Evolutionary conservation across 2,797 vertebrate species (phyloP), one percentile per base, ranked within the genome.

Genomic region (Mycteria americana): DNA sequence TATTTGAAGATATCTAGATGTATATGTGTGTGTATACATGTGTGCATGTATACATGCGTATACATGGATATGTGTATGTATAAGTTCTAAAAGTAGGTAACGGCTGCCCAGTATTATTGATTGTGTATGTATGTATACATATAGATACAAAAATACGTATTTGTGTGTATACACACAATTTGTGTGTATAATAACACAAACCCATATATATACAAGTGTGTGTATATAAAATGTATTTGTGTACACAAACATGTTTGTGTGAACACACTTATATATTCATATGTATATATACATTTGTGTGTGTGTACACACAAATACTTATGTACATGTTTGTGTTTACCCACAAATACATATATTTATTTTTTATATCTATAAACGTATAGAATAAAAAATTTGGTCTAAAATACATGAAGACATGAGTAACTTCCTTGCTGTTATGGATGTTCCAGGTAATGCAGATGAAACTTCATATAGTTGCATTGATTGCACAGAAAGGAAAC

Each of bases 381-480:
- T 9, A 60, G 24, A 72, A 45, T 33, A 10, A 43, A 30, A 68
- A 69, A 41, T 3, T 5, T 19, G 4, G 3, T 48, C 22, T 56
- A 41, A 81, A 64, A n/a, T 68, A 27, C 4, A 22, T 1, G 0
- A 53, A 62, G 35, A 30, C 4, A 3, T 12, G 6, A 65, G 6
- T 86, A 90, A 85, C 7, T 43, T 81, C 8, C 11, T 89, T 87
- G 41, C 41, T 89, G 12, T 91, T 84, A 48, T 41, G 53, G 50
- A 30, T 10, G 4, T 93, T 96, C 41, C 85, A 99, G 99, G 99
- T 99, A 95, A 99, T 99, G 99, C 99, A 99, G 95, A 98, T 99
- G 99, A 99, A 99, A 95, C 98, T 99, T 72, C 99, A 98, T 85
- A 98, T 99, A 63, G 99, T 99, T 94, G 98, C 99, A 41, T 88